Percentiles rank a stretch among this genome's conserved stretches.
Evolutionary conservation across 2,888 invertebrate genomes (phyloP).

Genomic region (Lithophane socia): DNA sequence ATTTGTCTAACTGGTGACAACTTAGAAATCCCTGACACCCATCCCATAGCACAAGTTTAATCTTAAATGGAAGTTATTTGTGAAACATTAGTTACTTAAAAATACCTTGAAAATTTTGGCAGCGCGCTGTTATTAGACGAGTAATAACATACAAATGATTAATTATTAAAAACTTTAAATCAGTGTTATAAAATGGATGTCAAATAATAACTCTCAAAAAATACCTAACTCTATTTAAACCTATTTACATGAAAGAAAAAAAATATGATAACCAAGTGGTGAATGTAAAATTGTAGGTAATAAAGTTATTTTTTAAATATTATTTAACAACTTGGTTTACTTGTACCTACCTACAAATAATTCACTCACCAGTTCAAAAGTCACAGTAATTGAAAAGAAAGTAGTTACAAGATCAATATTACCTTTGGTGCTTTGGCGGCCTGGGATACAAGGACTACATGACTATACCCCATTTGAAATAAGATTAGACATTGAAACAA

Average conservation of each 20-base stretch:
- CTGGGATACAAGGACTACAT: background rate
- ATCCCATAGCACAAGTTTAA: background rate
- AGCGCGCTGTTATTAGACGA: background rate
- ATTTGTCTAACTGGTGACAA: background rate
- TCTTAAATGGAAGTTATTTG: background rate
- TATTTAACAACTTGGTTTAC: background rate
- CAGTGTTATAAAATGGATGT: background rate
- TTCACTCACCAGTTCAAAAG: background rate
- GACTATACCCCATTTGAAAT: too few species aligned
- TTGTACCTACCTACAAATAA: slow-evolving; percentile 2
- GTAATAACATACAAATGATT: background rate
- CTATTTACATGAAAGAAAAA: background rate
- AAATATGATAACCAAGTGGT: background rate
- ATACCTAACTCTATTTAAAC: background rate
- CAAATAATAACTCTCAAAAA: too few species aligned
- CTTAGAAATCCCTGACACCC: background rate
- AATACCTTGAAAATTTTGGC: background rate
- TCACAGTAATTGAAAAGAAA: slow-evolving; percentile 12
- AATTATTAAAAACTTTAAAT: background rate
- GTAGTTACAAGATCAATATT: slow-evolving; percentile 25
- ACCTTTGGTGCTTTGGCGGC: background rate
- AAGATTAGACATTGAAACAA: too few species aligned
- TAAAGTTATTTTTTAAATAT: background rate
- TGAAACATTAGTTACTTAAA: background rate
- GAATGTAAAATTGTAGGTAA: background rate